These are phyloP conservation scores for Escarpia spicata DNA, from an alignment of 2,888 invertebrate genomes.

Conservation along the genomic window DNA sequence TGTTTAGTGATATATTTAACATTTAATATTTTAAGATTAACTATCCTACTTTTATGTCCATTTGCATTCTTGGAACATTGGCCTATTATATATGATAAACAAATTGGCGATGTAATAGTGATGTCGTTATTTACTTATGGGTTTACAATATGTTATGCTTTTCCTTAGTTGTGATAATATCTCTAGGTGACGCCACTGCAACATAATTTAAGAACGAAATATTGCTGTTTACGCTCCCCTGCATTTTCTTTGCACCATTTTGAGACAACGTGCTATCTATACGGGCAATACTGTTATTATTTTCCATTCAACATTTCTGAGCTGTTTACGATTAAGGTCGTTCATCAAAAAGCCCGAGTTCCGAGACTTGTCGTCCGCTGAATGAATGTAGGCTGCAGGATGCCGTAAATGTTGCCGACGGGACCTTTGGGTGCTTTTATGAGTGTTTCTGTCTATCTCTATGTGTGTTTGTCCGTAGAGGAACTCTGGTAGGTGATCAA, in stretches of 20 bases:
- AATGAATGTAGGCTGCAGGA: neutral
- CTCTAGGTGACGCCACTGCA: too few relatives aligned
- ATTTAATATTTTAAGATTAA: too few relatives aligned
- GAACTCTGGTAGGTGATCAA: neutral
- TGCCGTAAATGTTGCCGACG: neutral
- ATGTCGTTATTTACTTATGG: too few relatives aligned
- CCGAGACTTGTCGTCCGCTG: neutral
- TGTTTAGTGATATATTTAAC: too few relatives aligned
- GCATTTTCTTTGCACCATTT: neutral
- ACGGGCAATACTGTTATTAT: neutral
- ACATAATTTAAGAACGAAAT: too few relatives aligned
- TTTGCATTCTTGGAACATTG: too few relatives aligned
- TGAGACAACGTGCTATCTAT: neutral
- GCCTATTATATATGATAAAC: too few relatives aligned
- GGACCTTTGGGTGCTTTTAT: neutral
- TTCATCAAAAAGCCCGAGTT: neutral
- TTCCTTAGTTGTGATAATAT: slow-evolving; percentile 26
- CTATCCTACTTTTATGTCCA: too few relatives aligned
- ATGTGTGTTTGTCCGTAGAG: neutral
- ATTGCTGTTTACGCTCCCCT: too few relatives aligned
- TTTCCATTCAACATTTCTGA: neutral
- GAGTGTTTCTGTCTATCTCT: neutral
- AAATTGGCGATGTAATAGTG: too few relatives aligned
- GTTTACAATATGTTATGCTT: slow-evolving; percentile 14
- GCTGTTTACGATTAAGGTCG: neutral